Evolutionary conservation across 2,797 vertebrate genomes (phyloP).

Genomic region (Moxostoma hubbsi): DNA sequence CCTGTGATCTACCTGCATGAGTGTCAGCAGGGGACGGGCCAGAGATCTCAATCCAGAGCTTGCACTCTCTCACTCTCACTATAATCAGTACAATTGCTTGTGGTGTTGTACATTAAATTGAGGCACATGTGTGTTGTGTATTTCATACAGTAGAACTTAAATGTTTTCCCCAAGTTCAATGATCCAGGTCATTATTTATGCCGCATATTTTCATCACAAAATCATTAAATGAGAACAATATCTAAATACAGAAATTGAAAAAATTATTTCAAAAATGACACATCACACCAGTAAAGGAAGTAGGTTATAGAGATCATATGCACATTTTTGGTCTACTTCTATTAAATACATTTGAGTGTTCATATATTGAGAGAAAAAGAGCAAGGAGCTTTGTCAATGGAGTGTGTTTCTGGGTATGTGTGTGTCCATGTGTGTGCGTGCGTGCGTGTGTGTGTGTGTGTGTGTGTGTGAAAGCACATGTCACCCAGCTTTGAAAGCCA

Average conservation of each 20-base stretch:
- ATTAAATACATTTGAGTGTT: constrained; percentile 26
- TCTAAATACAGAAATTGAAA: background rate
- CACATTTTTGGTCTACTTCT: constrained; percentile 31
- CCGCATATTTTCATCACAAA: background rate
- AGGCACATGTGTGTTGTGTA: background rate
- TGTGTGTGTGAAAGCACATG: constrained; percentile 71
- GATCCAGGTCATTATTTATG: background rate
- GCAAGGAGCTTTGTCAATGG: constrained; percentile 81
- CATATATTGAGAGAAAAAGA: constrained; percentile 26
- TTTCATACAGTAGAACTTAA: background rate
- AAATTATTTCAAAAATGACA: no score
- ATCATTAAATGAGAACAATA: background rate
- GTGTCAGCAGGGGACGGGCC: constrained; percentile 77
- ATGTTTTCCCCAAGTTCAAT: background rate
- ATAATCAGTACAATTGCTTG: background rate
- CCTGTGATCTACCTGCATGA: constrained; percentile 83
- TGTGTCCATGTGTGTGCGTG: constrained; percentile 70
- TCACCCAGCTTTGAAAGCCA: constrained; percentile 85
- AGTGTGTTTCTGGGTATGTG: constrained; percentile 73
- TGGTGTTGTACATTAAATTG: background rate
- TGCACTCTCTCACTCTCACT: constrained; percentile 26
- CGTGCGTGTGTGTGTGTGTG: constrained; percentile 72
- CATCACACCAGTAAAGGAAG: constrained; percentile 34
- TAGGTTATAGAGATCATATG: constrained; percentile 18
- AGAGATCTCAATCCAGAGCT: constrained; percentile 77